A percentile compares a stretch with the other conserved stretches of the same genome.
These are phyloP conservation scores for Acinonyx jubatus DNA, from an alignment of 2,113 vertebrate genomes.

Conservation along the genomic window DNA sequence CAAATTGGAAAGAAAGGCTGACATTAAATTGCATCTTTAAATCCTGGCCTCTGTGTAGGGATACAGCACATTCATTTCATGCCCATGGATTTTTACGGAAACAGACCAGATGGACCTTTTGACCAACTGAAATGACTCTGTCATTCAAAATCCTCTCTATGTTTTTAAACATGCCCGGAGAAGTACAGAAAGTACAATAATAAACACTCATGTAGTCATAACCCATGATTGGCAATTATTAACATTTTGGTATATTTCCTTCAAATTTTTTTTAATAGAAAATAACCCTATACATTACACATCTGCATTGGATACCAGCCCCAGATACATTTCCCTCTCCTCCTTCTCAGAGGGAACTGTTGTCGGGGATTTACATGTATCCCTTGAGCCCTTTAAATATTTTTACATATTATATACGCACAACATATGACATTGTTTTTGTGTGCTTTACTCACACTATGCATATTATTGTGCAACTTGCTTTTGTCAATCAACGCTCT, in stretches of 20 bases:
- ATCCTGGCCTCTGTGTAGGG: neutral
- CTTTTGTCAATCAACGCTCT: neutral
- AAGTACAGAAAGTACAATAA: constrained; percentile 5
- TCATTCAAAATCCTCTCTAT: neutral
- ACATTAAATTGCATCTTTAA: neutral
- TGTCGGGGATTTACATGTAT: neutral
- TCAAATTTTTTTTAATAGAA: neutral
- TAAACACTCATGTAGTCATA: neutral
- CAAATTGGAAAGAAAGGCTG: constrained; percentile 27
- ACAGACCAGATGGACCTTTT: neutral
- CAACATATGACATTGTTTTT: neutral
- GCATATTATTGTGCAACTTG: neutral
- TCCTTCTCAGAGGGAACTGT: neutral
- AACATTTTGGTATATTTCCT: neutral
- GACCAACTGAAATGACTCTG: neutral
- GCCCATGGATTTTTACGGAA: neutral
- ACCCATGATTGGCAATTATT: neutral
- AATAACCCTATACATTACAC: neutral
- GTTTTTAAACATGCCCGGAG: neutral
- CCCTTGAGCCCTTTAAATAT: neutral
- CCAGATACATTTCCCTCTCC: neutral
- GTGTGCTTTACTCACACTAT: neutral
- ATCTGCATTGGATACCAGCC: neutral
- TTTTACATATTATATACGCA: neutral
- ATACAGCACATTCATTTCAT: rapidly evolving